Evolutionary conservation across 2,888 invertebrate species (phyloP).

Genomic region (Antheraea yamamai): DNA sequence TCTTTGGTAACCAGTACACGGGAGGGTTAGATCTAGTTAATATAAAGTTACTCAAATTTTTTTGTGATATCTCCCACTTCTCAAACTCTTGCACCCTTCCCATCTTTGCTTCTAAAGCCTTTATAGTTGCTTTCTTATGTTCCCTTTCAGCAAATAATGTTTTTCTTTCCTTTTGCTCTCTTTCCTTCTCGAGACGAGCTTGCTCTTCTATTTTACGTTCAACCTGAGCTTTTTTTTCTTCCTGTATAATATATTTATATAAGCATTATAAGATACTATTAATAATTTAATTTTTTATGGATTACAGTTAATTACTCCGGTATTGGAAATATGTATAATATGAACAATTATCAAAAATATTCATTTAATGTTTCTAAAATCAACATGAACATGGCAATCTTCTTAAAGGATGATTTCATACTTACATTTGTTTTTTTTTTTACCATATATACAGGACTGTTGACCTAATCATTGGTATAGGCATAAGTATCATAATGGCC

Average conservation of each 20-base stretch:
- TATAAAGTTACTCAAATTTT: conserved; percentile 90
- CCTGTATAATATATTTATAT: conserved; percentile 43
- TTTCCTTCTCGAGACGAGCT: conserved; percentile 92
- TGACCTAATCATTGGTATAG: too few relatives aligned
- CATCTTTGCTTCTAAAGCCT: conserved; percentile 94
- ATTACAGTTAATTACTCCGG: too few relatives aligned
- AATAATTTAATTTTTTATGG: not conserved
- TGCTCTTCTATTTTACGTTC: conserved; percentile 97
- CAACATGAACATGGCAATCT: too few relatives aligned
- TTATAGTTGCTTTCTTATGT: conserved; percentile 93
- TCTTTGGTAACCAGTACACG: conserved; percentile 93
- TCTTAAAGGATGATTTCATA: too few relatives aligned
- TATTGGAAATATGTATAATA: too few relatives aligned
- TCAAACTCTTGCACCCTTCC: conserved; percentile 93
- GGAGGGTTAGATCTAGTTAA: conserved; percentile 93
- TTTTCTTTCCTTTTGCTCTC: conserved; percentile 89
- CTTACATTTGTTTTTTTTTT: too few relatives aligned
- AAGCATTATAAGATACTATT: not conserved
- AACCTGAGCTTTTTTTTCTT: conserved; percentile 86
- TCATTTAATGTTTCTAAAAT: too few relatives aligned
- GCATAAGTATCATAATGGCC: too few relatives aligned
- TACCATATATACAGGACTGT: too few relatives aligned
- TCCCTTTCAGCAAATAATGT: conserved; percentile 92
- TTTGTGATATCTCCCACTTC: conserved; percentile 89
- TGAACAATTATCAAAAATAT: too few relatives aligned